Conservation (phyloP, 2,888 invertebrate genomes). For the Cyrtodaria siliqua region DNA sequence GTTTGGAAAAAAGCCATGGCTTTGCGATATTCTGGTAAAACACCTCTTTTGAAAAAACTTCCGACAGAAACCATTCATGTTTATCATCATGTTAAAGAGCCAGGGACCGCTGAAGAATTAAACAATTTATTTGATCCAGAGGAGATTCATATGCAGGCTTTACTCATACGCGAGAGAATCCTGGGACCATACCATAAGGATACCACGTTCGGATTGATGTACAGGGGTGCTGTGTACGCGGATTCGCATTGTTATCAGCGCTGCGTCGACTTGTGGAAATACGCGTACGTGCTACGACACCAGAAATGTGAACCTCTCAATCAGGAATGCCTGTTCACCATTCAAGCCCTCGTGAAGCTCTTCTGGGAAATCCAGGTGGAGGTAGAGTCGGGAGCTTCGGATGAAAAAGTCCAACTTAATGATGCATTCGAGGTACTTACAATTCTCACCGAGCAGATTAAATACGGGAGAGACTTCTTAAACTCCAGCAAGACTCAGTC, state of each 20-base stretch:
- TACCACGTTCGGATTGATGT: slow-evolving; percentile 90
- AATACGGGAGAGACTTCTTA: slow-evolving; percentile 32
- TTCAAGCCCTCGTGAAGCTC: slow-evolving; percentile 94
- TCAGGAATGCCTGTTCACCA: slow-evolving; percentile 94
- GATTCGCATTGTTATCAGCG: slow-evolving; percentile 90
- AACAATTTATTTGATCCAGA: slow-evolving; percentile 70
- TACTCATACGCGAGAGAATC: slow-evolving; percentile 95
- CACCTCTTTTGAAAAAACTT: slow-evolving; percentile 60
- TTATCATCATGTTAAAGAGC: slow-evolving; percentile 72
- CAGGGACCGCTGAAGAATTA: slow-evolving; percentile 67
- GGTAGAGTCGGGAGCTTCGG: slow-evolving; percentile 77
- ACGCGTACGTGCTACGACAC: slow-evolving; percentile 93
- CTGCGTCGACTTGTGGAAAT: slow-evolving; percentile 95
- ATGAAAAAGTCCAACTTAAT: slow-evolving; percentile 87
- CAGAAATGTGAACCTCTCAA: slow-evolving; percentile 91
- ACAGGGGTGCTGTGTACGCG: slow-evolving; percentile 88
- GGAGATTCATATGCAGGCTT: slow-evolving; percentile 90
- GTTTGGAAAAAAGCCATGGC: slow-evolving; percentile 92
- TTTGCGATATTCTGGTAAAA: slow-evolving; percentile 87
- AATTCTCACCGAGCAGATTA: slow-evolving; percentile 88
- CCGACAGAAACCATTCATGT: slow-evolving; percentile 63
- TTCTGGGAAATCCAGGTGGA: slow-evolving; percentile 89
- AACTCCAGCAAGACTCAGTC: background rate
- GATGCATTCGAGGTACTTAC: slow-evolving; percentile 91
- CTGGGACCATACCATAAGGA: slow-evolving; percentile 95